Evolutionary conservation across 2,888 invertebrate genomes (phyloP), one percentile per base, ranked within the genome.

Genomic region (Cephus spinipes): DNA sequence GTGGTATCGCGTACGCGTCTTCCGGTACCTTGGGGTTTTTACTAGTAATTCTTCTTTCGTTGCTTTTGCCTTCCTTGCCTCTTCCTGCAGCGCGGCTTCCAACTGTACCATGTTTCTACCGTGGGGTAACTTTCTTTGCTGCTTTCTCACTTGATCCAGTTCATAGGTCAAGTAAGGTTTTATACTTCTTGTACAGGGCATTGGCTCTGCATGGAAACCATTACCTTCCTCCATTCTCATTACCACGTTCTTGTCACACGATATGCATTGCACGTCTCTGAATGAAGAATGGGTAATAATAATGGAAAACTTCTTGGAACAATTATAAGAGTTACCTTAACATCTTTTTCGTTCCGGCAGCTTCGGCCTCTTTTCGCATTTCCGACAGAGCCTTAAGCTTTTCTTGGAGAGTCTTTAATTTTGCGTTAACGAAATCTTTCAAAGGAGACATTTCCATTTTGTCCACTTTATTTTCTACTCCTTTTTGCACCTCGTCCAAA

Each of bases 161-260:
- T 96, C 95, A 84, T 96, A 96, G 34, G 95, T 94, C 36, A 96
- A 92, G 84, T 95, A 94, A 0, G 96, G 96, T 81, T 94, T 95
- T 91, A 96, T 93, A 69, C 94, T 94, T 40, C 93, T 91, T 0
- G 91, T 91, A 0, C 94, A 93, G 0, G 94, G 94, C 81, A 95
- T 86, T 0, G 94, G 92, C 11, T 93, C 93, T 68, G 93, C 88
- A 36, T 92, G 90, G 0, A 94, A 93, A 73, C 92, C 88, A 0
- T 92, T 87, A 34, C 92, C 89, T 69, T 94, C 92, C 30, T 94
- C 93, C 88, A 93, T 94, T 33, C 92, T 91, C 96, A 96, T 96
- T 4, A 95, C 94, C 1, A 95, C 96, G 35, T 95, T 94, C 68
- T 95, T 95, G 85, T 96, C 95, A 86, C 96, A 96, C 0, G 96